A percentile compares a stretch with the other conserved stretches of the same genome.
These are phyloP conservation scores for Malacoraja senta DNA, from an alignment of 2,797 vertebrate species.

Conservation along the genomic window DNA sequence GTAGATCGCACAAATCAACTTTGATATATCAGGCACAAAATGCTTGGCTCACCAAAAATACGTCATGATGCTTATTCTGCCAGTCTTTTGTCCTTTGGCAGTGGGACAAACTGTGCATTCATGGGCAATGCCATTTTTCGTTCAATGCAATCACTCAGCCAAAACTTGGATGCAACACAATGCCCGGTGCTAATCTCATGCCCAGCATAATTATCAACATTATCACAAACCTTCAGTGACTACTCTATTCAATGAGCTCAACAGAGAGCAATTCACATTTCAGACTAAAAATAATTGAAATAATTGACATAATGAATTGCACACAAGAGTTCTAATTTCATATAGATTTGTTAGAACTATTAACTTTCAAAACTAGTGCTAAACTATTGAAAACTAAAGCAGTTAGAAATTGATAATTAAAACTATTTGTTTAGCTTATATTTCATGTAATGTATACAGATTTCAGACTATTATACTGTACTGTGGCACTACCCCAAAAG, in stretches of 20 bases:
- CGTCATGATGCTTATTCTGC: constrained; percentile 20
- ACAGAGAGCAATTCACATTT: constrained; percentile 32
- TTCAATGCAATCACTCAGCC: constrained; percentile 32
- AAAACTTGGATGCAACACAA: constrained; percentile 30
- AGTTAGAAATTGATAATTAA: constrained; percentile 47
- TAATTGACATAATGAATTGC: not conserved
- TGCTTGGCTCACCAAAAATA: constrained; percentile 32
- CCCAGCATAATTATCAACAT: constrained; percentile 14
- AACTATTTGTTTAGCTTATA: constrained; percentile 48
- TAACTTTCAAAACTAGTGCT: constrained; percentile 44
- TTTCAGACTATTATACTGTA: constrained; percentile 39
- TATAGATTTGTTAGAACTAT: constrained; percentile 46
- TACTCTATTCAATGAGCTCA: constrained; percentile 29
- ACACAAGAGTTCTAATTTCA: not conserved
- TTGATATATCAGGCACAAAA: constrained; percentile 22
- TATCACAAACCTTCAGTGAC: not conserved
- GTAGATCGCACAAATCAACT: constrained; percentile 9
- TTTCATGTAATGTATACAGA: constrained; percentile 48
- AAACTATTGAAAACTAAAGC: constrained; percentile 42
- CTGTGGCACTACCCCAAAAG: constrained; percentile 47
- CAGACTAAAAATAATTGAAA: not conserved
- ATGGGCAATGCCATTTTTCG: constrained; percentile 21
- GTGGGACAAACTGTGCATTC: constrained; percentile 33
- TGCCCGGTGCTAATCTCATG: not conserved
- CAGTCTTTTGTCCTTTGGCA: constrained; percentile 18